A percentile compares a stretch with the other conserved stretches of the same genome.
phyloP scores from a whole-genome alignment of 2,113 vertebrate species.

The Taxidea taxus region DNA sequence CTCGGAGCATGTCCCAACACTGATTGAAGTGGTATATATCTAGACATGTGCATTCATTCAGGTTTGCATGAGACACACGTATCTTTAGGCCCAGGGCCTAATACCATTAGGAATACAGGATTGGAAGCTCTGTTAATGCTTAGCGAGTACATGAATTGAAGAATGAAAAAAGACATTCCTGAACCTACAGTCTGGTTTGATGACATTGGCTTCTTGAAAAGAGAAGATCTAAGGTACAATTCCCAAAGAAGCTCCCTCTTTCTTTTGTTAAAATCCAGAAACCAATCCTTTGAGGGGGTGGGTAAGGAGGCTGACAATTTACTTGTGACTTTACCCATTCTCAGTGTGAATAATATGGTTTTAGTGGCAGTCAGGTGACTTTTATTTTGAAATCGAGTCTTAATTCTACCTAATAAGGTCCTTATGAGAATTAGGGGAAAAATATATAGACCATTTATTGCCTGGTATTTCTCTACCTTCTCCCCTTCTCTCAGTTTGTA shows the following conservation, averaged over 20 bases:
- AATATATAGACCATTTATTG: not conserved
- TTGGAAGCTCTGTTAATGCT: not conserved
- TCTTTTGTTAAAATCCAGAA: not conserved
- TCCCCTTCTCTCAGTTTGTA: not conserved
- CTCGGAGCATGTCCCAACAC: not conserved
- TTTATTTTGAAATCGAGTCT: slow-evolving; percentile 22
- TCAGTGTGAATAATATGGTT: not conserved
- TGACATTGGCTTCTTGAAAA: not conserved
- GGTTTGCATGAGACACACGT: not conserved
- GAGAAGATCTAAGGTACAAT: not conserved
- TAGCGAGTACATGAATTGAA: not conserved
- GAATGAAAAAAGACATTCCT: not conserved
- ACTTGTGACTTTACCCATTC: not conserved
- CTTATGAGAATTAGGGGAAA: not conserved
- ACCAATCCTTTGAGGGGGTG: not conserved
- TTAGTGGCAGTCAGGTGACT: not conserved
- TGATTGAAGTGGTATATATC: not conserved
- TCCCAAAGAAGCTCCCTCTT: not conserved
- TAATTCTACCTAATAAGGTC: not conserved
- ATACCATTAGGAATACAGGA: not conserved
- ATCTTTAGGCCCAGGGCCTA: not conserved
- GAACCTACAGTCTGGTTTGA: not conserved
- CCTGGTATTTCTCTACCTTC: not conserved
- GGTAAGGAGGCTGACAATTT: not conserved
- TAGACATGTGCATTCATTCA: not conserved